phyloP scores from a whole-genome alignment of 2,888 invertebrate species.

The Ligdia adustata region DNA sequence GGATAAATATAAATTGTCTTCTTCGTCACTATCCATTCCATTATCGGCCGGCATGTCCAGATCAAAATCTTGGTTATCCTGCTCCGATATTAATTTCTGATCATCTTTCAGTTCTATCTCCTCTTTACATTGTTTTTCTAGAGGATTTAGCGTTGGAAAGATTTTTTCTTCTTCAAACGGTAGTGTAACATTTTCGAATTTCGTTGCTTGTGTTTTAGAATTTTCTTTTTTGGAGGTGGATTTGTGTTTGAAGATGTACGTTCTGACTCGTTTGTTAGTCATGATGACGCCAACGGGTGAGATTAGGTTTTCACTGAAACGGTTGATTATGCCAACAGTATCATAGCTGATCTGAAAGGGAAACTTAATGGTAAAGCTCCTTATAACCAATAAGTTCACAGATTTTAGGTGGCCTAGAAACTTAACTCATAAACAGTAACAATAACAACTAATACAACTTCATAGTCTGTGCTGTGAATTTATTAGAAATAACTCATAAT shows the following conservation, averaged over 20 bases:
- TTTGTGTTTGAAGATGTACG: conserved; percentile 41
- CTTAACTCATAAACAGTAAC: background rate
- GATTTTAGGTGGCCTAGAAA: background rate
- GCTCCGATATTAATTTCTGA: background rate
- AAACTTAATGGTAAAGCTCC: background rate
- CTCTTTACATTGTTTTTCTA: conserved; percentile 15
- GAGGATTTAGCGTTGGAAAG: conserved; percentile 9
- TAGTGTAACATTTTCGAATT: conserved; percentile 28
- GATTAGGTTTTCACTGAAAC: conserved; percentile 42
- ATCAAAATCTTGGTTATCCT: conserved; percentile 13
- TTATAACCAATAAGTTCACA: no score
- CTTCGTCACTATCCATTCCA: conserved; percentile 6
- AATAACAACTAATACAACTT: no score
- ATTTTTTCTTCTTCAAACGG: conserved; percentile 19
- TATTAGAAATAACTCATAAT: no score
- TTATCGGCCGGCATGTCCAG: conserved; percentile 16
- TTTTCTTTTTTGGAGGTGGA: conserved; percentile 1
- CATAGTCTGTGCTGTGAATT: no score
- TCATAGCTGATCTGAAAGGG: conserved; percentile 47
- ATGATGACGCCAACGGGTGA: conserved; percentile 46
- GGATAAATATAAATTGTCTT: conserved; percentile 13
- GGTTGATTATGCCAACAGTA: conserved; percentile 50
- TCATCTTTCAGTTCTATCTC: conserved; percentile 10
- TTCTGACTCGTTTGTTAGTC: conserved; percentile 42
- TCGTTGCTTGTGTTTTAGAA: conserved; percentile 18